A percentile compares a stretch with the other conserved stretches of the same genome.
Evolutionary conservation across 35 echinoderm and acorn worm genomes (phyloP).

Genomic region (Stichopus chloronotus): DNA sequence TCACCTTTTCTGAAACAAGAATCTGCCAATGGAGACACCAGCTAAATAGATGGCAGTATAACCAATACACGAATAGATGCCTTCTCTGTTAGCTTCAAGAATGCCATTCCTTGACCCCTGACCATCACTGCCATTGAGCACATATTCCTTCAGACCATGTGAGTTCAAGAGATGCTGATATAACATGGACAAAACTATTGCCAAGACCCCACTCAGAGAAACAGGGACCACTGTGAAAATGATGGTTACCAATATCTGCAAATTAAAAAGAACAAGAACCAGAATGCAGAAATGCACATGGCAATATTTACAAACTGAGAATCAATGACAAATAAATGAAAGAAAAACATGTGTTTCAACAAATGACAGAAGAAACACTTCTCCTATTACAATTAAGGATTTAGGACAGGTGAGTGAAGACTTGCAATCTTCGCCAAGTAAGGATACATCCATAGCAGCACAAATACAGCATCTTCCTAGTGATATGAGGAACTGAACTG

Average conservation of each 20-base stretch:
- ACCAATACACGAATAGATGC: conserved; percentile 78
- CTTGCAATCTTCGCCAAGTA: no score
- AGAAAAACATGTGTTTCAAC: no score
- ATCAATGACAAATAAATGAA: no score
- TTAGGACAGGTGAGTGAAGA: no score
- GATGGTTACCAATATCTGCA: conserved; percentile 64
- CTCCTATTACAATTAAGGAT: no score
- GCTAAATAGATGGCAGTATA: conserved; percentile 85
- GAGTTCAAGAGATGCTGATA: conserved; percentile 86
- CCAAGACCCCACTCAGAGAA: conserved; percentile 58
- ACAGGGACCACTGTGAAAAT: conserved; percentile 64
- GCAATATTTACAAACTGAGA: no score
- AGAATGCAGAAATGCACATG: no score
- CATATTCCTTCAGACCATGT: conserved; percentile 60
- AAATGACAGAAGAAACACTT: no score
- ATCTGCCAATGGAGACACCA: conserved; percentile 73
- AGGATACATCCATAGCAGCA: no score
- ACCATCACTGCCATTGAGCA: conserved; percentile 79
- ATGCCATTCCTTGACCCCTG: conserved; percentile 71
- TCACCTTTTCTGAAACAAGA: conserved; percentile 82
- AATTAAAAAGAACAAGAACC: background rate
- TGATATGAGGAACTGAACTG: no score
- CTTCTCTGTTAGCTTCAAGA: conserved; percentile 91
- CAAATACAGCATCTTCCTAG: no score
- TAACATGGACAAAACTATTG: conserved; percentile 56